Base-by-base conservation (phyloP, 2,888 invertebrate species). In the Eurois occulta region DNA sequence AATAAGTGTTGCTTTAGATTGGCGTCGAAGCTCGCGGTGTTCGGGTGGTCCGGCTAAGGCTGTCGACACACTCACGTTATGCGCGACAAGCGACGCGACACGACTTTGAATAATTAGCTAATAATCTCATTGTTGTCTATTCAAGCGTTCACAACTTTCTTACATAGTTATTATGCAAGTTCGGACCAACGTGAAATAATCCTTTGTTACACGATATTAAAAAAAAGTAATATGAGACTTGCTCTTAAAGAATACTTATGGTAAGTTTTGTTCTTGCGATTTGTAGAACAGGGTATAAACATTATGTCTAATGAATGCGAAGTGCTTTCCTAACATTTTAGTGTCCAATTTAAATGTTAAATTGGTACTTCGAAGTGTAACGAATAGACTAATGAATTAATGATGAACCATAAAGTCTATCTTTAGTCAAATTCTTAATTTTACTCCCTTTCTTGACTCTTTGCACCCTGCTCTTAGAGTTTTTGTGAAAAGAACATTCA, bases 1-100 rank as follows among this genome's bases (percentile, higher is more conserved):
- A 91, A 91, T 92, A 92, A 91, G 89, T 87, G 86, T 85, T 89
- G 84, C 87, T 85, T 84, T 72, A 77, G 80, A 90, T 83, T 86
- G 77, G 84, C 78, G 81, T 78, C 78, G 55, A 69, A 68, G 80
- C 80, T 80, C 68, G 80, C 65, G 77, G 82, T 88, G 82, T 89
- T 89, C 87, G 89, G 89, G 90, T 89, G 90, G 89, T 90, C 90
- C 84, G 67, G 43, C 68, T 83, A 83, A 87, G 81, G 88, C 76
- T 80, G 81, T 74, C 80, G 84, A 70, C 90, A 89, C 83, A 84
- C 83, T 55, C 32, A 65, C 85, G 79, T 80, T 83, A 86, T 78
- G 79, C 79, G 82, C 89, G 80, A 83, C 86, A 81, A 65, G 73
- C 85, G 81, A 83, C 80, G 81, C 86, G 83, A 88, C 89, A 88